These are phyloP conservation scores for Bombus consobrinus DNA, from an alignment of 1,140 invertebrate species.

Conservation along the genomic window DNA sequence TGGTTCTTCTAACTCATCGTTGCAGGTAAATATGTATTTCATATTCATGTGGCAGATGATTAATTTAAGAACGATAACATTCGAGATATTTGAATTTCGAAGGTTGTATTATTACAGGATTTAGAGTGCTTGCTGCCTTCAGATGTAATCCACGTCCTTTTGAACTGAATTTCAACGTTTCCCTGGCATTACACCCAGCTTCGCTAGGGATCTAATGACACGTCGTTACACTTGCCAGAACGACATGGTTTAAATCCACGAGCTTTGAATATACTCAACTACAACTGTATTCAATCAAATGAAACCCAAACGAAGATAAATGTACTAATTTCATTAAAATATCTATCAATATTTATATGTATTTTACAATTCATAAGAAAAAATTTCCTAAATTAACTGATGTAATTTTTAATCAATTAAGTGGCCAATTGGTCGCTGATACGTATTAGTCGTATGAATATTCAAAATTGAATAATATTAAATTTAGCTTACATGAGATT, in stretches of 20 bases:
- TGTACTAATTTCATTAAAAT: background rate
- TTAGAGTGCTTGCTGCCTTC: background rate
- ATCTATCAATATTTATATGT: background rate
- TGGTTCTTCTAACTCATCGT: too few relatives aligned
- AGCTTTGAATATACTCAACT: background rate
- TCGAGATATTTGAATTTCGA: background rate
- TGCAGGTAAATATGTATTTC: background rate
- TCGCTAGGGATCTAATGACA: background rate
- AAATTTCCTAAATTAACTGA: too few relatives aligned
- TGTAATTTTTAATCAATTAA: too few relatives aligned
- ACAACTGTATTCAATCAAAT: background rate
- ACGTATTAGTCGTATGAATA: too few relatives aligned
- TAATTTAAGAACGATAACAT: background rate
- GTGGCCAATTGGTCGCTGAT: too few relatives aligned
- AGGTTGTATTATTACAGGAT: background rate
- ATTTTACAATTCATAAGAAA: too few relatives aligned
- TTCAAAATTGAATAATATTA: too few relatives aligned
- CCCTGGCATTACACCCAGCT: background rate
- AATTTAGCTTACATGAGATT: too few relatives aligned
- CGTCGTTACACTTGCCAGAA: background rate
- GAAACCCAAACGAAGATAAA: background rate
- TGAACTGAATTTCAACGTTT: background rate
- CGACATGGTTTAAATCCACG: background rate
- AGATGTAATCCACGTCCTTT: background rate
- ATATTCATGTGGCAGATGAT: background rate